Evolutionary conservation across 2,113 vertebrate species (phyloP).

Genomic region (Phalacrocorax pelagicus): DNA sequence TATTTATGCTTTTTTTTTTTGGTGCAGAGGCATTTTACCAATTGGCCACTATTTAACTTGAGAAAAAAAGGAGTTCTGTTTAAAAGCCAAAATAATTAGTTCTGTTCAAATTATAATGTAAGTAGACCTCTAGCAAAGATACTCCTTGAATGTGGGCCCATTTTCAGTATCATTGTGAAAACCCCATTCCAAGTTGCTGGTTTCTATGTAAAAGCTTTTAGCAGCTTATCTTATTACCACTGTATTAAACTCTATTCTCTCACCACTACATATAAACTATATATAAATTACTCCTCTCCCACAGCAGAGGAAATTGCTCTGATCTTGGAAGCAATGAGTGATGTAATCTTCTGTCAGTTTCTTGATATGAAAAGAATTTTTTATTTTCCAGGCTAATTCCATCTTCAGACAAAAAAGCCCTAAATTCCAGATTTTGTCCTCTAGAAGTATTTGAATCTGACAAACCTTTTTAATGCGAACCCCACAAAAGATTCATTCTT

Average conservation of each 20-base stretch:
- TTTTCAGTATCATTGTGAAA: background rate
- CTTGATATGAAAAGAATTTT: background rate
- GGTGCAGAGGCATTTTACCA: background rate
- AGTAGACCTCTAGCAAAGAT: background rate
- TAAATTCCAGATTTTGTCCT: background rate
- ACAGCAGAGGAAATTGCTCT: background rate
- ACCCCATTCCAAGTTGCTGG: background rate
- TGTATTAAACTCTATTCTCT: background rate
- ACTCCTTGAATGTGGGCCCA: background rate
- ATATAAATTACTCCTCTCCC: background rate
- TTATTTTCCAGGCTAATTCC: background rate
- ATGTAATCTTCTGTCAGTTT: background rate
- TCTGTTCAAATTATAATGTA: background rate
- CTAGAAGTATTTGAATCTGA: background rate
- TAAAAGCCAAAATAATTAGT: background rate
- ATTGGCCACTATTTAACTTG: background rate
- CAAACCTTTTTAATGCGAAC: background rate
- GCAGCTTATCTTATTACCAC: conserved; percentile 1
- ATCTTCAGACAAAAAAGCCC: background rate
- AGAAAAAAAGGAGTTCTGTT: background rate
- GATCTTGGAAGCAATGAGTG: background rate
- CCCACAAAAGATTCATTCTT: background rate
- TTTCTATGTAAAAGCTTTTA: conserved; percentile 8
- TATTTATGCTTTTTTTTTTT: background rate
- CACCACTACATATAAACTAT: background rate